Evolutionary conservation across 2,888 invertebrate genomes (phyloP), one percentile per base, ranked within the genome.

Genomic region (Diadegma fenestrale): DNA sequence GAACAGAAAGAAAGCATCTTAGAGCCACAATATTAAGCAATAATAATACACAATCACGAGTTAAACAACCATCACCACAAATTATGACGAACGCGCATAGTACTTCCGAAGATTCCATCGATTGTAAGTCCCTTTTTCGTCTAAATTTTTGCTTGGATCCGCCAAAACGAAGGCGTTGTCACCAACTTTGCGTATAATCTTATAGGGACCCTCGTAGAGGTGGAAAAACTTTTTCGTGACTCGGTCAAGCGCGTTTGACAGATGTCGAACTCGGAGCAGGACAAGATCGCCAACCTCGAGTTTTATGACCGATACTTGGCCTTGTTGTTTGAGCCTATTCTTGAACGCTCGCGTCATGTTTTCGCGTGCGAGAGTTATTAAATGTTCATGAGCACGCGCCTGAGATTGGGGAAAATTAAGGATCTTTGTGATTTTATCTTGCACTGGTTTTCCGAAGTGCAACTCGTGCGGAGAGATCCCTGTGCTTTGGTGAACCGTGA

Each of bases 201-300:
- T 3, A 33, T 75, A 84, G 5, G 84, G 84, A 14, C 84, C 80
- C 19, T 84, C 61, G 8, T 61, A 84, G n/a, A 84, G 73, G 22
- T 84, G 75, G 54, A 83, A 83, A 54, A 79, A 73, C 37, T 79
- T 83, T 37, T 77, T 58, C 0, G 68, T 82, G 0, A 72, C 64
- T 0, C 14, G 14, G 33, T 72, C 78, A 0, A 68, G 5, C 0
- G 75, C 73, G 17, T 54, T 84, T 0, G 76, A 84, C 22, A 69
- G 17, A 75, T 83, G 73, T 41, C 58, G 69, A 1, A 75, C 75
- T n/a, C 63, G 43, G 1, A 84, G n/a, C 12, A 80, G 22, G 5
- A 84, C 84, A 7, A 72, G 26, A 51, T 83, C 83, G 19, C 79
- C 76, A 10, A 66, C 66, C 0, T 26, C 22, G 2, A 81, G 33